Evolutionary conservation across 2,888 invertebrate species (phyloP).

Genomic region (Leptura quadrifasciata): DNA sequence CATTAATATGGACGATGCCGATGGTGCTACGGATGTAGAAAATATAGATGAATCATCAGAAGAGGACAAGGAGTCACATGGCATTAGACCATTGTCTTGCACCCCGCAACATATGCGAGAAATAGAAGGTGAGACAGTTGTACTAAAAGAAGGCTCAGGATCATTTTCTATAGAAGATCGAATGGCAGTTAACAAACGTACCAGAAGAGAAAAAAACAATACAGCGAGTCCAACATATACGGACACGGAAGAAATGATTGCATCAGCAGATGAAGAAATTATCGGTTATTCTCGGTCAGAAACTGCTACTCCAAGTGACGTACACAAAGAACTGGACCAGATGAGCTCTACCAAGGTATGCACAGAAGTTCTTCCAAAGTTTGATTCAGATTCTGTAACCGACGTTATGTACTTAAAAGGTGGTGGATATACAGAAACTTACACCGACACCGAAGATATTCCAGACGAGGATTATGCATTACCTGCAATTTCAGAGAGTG

Average conservation of each 20-base stretch:
- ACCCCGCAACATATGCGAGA: slow-evolving; percentile 66
- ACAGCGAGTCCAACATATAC: slow-evolving; percentile 64
- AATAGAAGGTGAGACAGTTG: slow-evolving; percentile 63
- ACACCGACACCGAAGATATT: slow-evolving; percentile 77
- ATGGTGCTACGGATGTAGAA: slow-evolving; percentile 72
- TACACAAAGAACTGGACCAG: slow-evolving; percentile 73
- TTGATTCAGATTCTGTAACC: slow-evolving; percentile 71
- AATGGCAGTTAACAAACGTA: slow-evolving; percentile 49
- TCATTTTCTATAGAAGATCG: slow-evolving; percentile 62
- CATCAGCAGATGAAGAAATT: slow-evolving; percentile 72
- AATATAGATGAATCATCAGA: slow-evolving; percentile 70
- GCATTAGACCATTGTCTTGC: slow-evolving; percentile 54
- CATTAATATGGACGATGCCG: slow-evolving; percentile 46
- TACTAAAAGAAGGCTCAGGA: slow-evolving; percentile 67
- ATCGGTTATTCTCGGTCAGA: slow-evolving; percentile 63
- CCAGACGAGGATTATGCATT: slow-evolving; percentile 60
- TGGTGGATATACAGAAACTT: slow-evolving; percentile 65
- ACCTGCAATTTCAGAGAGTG: neutral
- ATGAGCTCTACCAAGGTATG: slow-evolving; percentile 72
- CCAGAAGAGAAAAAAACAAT: slow-evolving; percentile 49
- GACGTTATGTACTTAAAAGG: slow-evolving; percentile 76
- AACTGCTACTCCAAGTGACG: slow-evolving; percentile 70
- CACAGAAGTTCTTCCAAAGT: slow-evolving; percentile 72
- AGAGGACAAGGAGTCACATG: slow-evolving; percentile 47
- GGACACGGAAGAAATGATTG: slow-evolving; percentile 74